Base-by-base conservation (phyloP, 2,113 vertebrate genomes). In the Poicephalus meyeri region DNA sequence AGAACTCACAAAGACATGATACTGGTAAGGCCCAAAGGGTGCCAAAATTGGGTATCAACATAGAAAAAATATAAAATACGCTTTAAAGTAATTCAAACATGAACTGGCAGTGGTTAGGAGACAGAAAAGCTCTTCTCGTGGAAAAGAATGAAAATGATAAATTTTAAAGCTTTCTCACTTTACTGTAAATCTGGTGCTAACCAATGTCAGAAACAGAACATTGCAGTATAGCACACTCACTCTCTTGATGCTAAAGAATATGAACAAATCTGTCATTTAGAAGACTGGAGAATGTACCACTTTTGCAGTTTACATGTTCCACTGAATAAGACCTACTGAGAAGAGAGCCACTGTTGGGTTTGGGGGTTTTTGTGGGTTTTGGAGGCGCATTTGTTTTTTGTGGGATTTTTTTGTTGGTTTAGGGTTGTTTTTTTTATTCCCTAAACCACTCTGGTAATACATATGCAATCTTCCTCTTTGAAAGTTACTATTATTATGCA, bases 401-500 rank as follows among this genome's bases (percentile, higher is more conserved):
- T 58, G 56, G 33, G 56, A n/a, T 35, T 58, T 58, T n/a, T 21
- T 58, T 63, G 33, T 49, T 91, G 69, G 2, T 31, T 64, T 35
- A 29, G 42, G 25, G 35, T 29, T 39, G n/a, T 3, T 25, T 18
- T 33, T 23, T 64, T 56, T n/a, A 42, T 50, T 21, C 3, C 39
- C 35, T 26, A 69, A 88, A 86, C 50, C n/a, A 53, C n/a, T 76
- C 44, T 95, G 72, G 44, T 66, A 94, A 91, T 71, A 79, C 16
- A 65, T 33, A 69, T 33, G 49, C 78, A 91, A 72, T 70, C 71
- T 85, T 79, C 69, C 35, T 79, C 56, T 79, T 89, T 93, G 61
- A 79, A 94, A 90, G 90, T 63, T 73, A 94, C 9, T 16, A 89
- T 71, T 74, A 91, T 94, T 91, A 88, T 88, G 69, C 56, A 88